Conservation (phyloP, 2,888 invertebrate genomes). For the Anticlea derivata region DNA sequence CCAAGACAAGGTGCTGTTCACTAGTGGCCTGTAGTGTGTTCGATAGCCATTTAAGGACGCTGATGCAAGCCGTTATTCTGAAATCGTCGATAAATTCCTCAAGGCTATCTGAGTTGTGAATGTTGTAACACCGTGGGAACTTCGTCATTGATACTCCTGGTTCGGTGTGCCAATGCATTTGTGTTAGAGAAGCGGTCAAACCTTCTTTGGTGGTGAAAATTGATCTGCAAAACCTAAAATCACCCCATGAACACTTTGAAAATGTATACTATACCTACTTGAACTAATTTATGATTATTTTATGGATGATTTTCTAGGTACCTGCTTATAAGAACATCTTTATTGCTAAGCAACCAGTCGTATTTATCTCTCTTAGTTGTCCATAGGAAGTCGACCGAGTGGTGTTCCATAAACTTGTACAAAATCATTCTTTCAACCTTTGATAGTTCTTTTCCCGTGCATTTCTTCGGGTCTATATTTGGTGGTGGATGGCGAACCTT, state of each 20-base stretch:
- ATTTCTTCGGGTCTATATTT: slow-evolving; percentile 69
- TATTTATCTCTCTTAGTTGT: slow-evolving; percentile 93
- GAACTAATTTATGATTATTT: too few species aligned
- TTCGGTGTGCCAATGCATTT: slow-evolving; percentile 94
- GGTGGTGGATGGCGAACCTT: slow-evolving; percentile 71
- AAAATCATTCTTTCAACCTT: slow-evolving; percentile 88
- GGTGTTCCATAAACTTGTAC: slow-evolving; percentile 90
- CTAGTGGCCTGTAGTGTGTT: slow-evolving; percentile 81
- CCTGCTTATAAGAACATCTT: slow-evolving; percentile 81
- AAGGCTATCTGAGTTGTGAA: slow-evolving; percentile 91
- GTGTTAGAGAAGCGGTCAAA: slow-evolving; percentile 89
- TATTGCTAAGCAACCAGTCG: slow-evolving; percentile 86
- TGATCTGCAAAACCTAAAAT: slow-evolving; percentile 92
- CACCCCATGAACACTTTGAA: slow-evolving; percentile 44
- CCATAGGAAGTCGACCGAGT: slow-evolving; percentile 95
- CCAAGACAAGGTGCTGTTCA: slow-evolving; percentile 80
- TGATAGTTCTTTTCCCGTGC: slow-evolving; percentile 76
- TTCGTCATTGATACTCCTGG: slow-evolving; percentile 90
- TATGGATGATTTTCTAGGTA: slow-evolving; percentile 39
- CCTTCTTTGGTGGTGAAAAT: slow-evolving; percentile 97
- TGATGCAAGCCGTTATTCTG: slow-evolving; percentile 93
- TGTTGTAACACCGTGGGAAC: slow-evolving; percentile 94
- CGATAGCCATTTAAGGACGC: slow-evolving; percentile 91
- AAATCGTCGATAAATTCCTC: slow-evolving; percentile 94
- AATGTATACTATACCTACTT: too few species aligned